phyloP scores from a whole-genome alignment of 2,113 vertebrate genomes.

The Thymallus thymallus region DNA sequence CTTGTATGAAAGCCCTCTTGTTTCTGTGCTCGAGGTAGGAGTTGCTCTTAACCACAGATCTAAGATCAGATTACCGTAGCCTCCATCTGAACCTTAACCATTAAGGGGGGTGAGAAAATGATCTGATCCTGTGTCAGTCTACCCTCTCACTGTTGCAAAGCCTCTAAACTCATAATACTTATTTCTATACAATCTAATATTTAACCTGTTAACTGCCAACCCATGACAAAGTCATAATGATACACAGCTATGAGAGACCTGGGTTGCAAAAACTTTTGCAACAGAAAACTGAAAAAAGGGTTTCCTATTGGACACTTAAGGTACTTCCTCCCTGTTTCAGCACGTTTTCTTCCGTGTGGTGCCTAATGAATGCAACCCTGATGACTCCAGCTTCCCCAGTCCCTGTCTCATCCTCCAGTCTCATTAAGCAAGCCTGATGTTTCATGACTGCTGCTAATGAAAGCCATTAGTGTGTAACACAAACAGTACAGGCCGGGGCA shows the following conservation, averaged over 20 bases:
- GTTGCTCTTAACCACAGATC: slow-evolving; percentile 52
- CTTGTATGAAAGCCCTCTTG: background rate
- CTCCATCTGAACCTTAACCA: background rate
- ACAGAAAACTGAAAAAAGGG: too few species aligned
- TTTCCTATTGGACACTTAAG: too few species aligned
- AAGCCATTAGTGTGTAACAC: slow-evolving; percentile 2
- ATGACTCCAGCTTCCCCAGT: slow-evolving; percentile 22
- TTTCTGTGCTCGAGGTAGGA: background rate
- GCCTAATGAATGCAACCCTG: background rate
- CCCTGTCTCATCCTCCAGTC: slow-evolving; percentile 25
- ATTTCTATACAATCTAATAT: too few species aligned
- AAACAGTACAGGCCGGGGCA: background rate
- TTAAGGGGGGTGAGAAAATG: background rate
- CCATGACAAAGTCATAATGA: slow-evolving; percentile 1
- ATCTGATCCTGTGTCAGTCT: slow-evolving; percentile 1
- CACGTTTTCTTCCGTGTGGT: too few species aligned
- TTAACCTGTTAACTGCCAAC: background rate
- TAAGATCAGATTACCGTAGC: slow-evolving; percentile 51
- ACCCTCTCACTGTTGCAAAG: background rate
- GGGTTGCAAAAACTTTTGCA: too few species aligned
- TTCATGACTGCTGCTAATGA: slow-evolving; percentile 45
- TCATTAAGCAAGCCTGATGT: slow-evolving; percentile 27
- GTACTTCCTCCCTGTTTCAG: too few species aligned
- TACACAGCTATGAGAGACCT: too few species aligned
- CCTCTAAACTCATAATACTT: too few species aligned